Evolutionary conservation across 2,888 invertebrate genomes (phyloP).

Genomic region (Agelastica alni): DNA sequence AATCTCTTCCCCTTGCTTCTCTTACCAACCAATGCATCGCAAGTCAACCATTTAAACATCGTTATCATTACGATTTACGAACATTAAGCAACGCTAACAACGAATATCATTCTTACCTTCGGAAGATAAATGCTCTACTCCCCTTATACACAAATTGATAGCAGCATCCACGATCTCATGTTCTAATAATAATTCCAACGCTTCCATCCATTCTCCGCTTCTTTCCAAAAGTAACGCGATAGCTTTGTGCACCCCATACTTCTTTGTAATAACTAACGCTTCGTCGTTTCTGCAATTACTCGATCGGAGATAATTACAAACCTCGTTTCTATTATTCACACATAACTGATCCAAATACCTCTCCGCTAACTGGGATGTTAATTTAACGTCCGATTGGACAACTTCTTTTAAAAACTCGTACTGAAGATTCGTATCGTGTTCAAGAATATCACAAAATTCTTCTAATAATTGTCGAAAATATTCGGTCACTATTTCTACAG

Average conservation of each 20-base stretch:
- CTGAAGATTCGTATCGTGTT: slow-evolving; percentile 54
- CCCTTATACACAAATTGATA: slow-evolving; percentile 56
- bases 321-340: slow-evolving; percentile 59
- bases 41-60: too few relatives aligned
- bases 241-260: slow-evolving; percentile 66
- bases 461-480: slow-evolving; percentile 59
- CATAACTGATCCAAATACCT: slow-evolving; percentile 68
- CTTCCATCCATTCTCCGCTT: slow-evolving; percentile 72
- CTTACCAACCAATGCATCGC: too few relatives aligned
- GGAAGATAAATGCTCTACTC: slow-evolving; percentile 55
- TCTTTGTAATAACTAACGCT: slow-evolving; percentile 67
- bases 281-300: slow-evolving; percentile 67
- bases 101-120: slow-evolving; percentile 46
- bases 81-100: too few relatives aligned
- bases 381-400: slow-evolving; percentile 49
- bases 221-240: slow-evolving; percentile 76
- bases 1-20: too few relatives aligned
- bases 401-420: slow-evolving; percentile 66
- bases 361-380: slow-evolving; percentile 61
- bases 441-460: slow-evolving; percentile 57
- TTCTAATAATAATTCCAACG: slow-evolving; percentile 67
- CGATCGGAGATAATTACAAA: slow-evolving; percentile 53
- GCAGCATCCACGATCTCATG: slow-evolving; percentile 50
- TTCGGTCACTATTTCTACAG: slow-evolving; percentile 66
- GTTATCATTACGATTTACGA: too few relatives aligned